Percentiles rank a stretch among this genome's conserved stretches.
Conservation (phyloP, 1,140 invertebrate genomes). For the Antheraea mylitta region DNA sequence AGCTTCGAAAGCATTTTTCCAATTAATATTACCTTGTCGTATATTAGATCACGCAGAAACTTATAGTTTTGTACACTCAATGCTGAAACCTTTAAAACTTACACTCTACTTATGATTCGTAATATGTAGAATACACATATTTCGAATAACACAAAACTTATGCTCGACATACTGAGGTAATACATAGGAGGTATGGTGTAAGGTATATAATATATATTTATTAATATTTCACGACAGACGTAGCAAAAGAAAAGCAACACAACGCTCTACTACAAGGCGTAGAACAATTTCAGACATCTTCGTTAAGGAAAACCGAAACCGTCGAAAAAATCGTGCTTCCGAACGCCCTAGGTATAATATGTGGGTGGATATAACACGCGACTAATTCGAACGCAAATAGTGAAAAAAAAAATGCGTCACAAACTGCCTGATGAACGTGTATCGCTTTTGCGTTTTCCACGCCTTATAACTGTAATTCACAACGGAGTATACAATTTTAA, state of each 20-base stretch:
- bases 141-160: no score
- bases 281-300: slow-evolving; percentile 85
- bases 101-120: no score
- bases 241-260: slow-evolving; percentile 87
- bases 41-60: no score
- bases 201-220: background rate
- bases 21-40: no score
- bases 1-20: no score
- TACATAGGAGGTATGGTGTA: background rate
- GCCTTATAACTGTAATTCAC: slow-evolving; percentile 17
- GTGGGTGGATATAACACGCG: slow-evolving; percentile 29
- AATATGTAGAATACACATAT: no score
- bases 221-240: slow-evolving; percentile 79
- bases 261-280: slow-evolving; percentile 86
- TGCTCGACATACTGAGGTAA: no score
- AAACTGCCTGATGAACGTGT: slow-evolving; percentile 27
- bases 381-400: slow-evolving; percentile 5
- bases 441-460: slow-evolving; percentile 21
- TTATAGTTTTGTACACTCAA: no score
- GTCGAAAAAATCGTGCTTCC: slow-evolving; percentile 89
- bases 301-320: slow-evolving; percentile 87
- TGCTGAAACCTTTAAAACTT: no score
- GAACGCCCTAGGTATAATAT: slow-evolving; percentile 85
- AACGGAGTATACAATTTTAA: slow-evolving; percentile 10
- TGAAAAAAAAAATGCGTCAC: slow-evolving; percentile 27